Conservation (phyloP, 2,797 vertebrate genomes). For the Micropoecilia bifurca region DNA sequence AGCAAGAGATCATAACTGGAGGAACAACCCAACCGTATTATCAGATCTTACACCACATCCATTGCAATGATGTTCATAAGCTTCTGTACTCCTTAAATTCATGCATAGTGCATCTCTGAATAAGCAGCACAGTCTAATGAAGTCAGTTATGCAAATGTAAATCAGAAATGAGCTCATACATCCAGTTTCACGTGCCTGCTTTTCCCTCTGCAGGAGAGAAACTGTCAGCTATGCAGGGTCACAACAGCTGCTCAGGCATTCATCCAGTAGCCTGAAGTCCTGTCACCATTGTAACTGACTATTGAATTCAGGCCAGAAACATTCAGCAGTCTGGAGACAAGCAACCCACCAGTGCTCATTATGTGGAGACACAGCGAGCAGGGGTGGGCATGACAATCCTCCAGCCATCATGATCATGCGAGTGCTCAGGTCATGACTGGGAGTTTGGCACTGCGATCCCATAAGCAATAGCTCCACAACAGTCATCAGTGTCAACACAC, state of each 20-base stretch:
- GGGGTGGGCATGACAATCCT: slow-evolving; percentile 58
- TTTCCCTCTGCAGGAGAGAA: slow-evolving; percentile 30
- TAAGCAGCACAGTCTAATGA: slow-evolving; percentile 9
- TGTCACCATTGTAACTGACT: slow-evolving; percentile 63
- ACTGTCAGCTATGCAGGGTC: slow-evolving; percentile 39
- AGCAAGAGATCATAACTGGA: neutral
- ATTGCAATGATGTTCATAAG: neutral
- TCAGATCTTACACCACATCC: neutral
- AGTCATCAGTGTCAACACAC: slow-evolving; percentile 63
- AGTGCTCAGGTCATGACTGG: slow-evolving; percentile 58
- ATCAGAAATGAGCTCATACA: slow-evolving; percentile 18
- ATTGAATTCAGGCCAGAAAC: slow-evolving; percentile 60
- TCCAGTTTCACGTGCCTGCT: slow-evolving; percentile 15
- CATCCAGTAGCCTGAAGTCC: slow-evolving; percentile 58
- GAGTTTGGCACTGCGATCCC: slow-evolving; percentile 51
- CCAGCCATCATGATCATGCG: slow-evolving; percentile 38
- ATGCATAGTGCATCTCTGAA: neutral
- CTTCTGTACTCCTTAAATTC: slow-evolving; percentile 1
- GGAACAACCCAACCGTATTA: neutral
- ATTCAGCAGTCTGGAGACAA: slow-evolving; percentile 56
- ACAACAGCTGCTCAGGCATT: slow-evolving; percentile 66
- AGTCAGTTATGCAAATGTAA: slow-evolving; percentile 15
- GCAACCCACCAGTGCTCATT: slow-evolving; percentile 69
- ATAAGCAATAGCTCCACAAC: slow-evolving; percentile 44
- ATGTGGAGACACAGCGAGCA: slow-evolving; percentile 45